A percentile compares a stretch with the other conserved stretches of the same genome.
phyloP scores from a whole-genome alignment of 2,888 invertebrate genomes.

The Antheraea yamamai region DNA sequence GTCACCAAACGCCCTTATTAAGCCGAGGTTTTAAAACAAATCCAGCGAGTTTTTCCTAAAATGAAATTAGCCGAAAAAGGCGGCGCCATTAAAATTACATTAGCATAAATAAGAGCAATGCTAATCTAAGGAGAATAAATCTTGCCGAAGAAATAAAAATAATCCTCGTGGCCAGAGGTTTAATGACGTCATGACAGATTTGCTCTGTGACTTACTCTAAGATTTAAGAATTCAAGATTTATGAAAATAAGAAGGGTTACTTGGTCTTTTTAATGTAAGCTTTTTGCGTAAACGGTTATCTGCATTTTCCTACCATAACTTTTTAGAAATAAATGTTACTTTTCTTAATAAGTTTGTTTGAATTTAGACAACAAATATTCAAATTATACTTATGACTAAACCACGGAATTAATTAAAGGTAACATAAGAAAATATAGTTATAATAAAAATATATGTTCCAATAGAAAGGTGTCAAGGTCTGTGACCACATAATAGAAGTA shows the following conservation, averaged over 20 bases:
- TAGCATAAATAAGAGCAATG: constrained; percentile 82
- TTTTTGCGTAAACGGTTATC: neutral
- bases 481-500: too few species aligned
- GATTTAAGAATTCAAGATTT: constrained; percentile 28
- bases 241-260: constrained; percentile 35
- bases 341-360: neutral
- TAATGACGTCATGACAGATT: constrained; percentile 67
- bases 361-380: neutral
- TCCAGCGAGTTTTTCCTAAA: constrained; percentile 73
- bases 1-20: constrained; percentile 70
- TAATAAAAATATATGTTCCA: neutral
- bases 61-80: constrained; percentile 80
- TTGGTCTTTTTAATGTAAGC: constrained; percentile 17
- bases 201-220: constrained; percentile 41
- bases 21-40: constrained; percentile 72
- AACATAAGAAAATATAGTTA: neutral
- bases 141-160: constrained; percentile 75
- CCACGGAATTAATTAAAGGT: too few species aligned
- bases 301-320: neutral
- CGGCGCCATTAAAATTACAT: constrained; percentile 81
- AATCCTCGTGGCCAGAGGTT: constrained; percentile 62
- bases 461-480: neutral
- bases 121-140: constrained; percentile 81
- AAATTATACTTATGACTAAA: neutral
- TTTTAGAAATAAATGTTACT: neutral